These are phyloP conservation scores for Oreotrochilus melanogaster DNA, from an alignment of 2,113 vertebrate genomes.

Conservation along the genomic window DNA sequence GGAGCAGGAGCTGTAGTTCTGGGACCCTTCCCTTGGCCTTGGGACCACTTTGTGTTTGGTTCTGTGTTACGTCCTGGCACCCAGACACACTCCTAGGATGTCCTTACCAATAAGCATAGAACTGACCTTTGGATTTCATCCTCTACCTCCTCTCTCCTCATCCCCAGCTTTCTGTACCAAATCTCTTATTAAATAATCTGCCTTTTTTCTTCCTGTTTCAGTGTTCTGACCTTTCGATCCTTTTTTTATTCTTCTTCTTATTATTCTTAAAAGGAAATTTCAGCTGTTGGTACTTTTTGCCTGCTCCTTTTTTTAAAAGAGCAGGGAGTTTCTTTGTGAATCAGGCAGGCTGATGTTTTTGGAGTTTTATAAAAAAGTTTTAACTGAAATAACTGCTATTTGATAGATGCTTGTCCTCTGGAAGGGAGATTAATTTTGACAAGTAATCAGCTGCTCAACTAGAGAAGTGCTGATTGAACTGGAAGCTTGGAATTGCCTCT, in stretches of 20 bases:
- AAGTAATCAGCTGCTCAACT: neutral
- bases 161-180: neutral
- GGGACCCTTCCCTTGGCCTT: neutral
- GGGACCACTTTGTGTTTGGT: neutral
- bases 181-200: neutral
- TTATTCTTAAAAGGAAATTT: neutral
- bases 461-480: neutral
- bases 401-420: neutral
- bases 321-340: neutral
- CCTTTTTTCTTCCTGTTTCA: neutral
- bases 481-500: neutral
- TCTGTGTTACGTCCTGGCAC: too few relatives aligned
- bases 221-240: neutral
- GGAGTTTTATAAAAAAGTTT: rapidly evolving
- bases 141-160: neutral
- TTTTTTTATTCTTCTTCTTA: neutral
- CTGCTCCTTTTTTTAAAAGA: neutral
- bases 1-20: neutral
- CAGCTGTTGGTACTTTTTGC: neutral
- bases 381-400: neutral
- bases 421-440: neutral
- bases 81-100: neutral
- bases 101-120: neutral
- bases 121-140: neutral
- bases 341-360: neutral